phyloP scores from a whole-genome alignment of 2,888 invertebrate genomes.

The Acrobasis suavella region DNA sequence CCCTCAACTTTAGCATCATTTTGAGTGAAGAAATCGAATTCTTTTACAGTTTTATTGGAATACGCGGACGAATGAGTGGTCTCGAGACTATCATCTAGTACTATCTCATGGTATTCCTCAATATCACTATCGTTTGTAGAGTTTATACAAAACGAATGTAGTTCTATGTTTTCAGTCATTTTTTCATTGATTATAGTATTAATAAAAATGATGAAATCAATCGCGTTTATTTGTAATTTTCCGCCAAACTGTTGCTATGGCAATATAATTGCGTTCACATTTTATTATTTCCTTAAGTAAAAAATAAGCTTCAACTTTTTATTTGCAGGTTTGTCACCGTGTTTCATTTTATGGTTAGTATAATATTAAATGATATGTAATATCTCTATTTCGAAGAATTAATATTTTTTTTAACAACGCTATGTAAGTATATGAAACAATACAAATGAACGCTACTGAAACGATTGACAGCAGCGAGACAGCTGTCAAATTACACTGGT shows the following conservation, averaged over 20 bases:
- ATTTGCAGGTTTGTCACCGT: no score
- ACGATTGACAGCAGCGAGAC: no score
- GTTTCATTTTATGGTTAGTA: no score
- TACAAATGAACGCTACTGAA: no score
- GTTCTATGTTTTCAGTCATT: conserved; percentile 62
- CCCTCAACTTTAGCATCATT: conserved; percentile 43
- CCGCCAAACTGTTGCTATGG: conserved; percentile 47
- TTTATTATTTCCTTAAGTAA: neutral
- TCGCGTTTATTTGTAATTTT: conserved; percentile 34
- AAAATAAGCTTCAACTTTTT: neutral
- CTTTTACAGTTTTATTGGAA: conserved; percentile 41
- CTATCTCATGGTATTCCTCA: conserved; percentile 70
- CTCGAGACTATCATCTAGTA: conserved; percentile 43
- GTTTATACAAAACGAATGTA: conserved; percentile 45
- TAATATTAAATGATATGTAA: no score
- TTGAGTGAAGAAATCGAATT: conserved; percentile 64
- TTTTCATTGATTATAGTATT: conserved; percentile 16
- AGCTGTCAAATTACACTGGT: no score
- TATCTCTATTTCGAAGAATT: no score
- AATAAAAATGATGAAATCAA: neutral
- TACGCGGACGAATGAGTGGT: conserved; percentile 39
- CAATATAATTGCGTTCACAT: conserved; percentile 28
- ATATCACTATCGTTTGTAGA: conserved; percentile 51
- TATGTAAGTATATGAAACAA: no score
- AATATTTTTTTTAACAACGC: no score